Base-by-base conservation (phyloP, 1,140 invertebrate genomes). In the Cylas formicarius region DNA sequence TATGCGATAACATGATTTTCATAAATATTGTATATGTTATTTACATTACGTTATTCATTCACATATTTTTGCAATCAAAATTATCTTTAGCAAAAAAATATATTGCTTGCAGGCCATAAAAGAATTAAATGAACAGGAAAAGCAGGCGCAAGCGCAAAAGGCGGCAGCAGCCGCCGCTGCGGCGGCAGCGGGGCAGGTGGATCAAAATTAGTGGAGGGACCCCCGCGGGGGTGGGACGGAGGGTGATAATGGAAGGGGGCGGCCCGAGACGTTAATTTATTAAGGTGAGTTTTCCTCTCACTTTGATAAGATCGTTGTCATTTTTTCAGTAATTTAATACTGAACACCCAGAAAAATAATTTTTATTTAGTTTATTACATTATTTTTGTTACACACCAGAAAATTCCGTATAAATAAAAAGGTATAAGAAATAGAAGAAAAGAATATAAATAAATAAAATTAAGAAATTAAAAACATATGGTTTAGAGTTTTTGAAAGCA, bases 51-150 rank as follows among this genome's bases (percentile, higher is more conserved):
- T n/a, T n/a, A n/a, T n/a, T n/a, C n/a, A n/a, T n/a, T n/a, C n/a
- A n/a, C n/a, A n/a, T n/a, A n/a, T n/a, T n/a, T n/a, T n/a, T n/a
- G n/a, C n/a, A n/a, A n/a, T n/a, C n/a, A n/a, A n/a, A n/a, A n/a
- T n/a, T n/a, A n/a, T n/a, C n/a, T n/a, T n/a, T n/a, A n/a, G n/a
- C n/a, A n/a, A n/a, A n/a, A n/a, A n/a, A n/a, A n/a, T 5, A 11
- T 38, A 4, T 34, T 21, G n/a, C 3, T 47, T 47, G 2, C n/a
- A 94, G 68, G 92, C 92, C 64, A 97, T 97, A 71, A 97, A 96
- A 67, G 93, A 96, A 70, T 73, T 96, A 56, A 96, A 97, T 71
- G 91, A 96, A 66, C 91, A 96, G 61, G 90, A 94, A 68, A 92
- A 94, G 65, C 88, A 93, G 66, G 88, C 88, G 60, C 88, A 93